These are phyloP conservation scores for Eupelmus urozonus DNA, from an alignment of 2,888 invertebrate genomes.

Conservation along the genomic window DNA sequence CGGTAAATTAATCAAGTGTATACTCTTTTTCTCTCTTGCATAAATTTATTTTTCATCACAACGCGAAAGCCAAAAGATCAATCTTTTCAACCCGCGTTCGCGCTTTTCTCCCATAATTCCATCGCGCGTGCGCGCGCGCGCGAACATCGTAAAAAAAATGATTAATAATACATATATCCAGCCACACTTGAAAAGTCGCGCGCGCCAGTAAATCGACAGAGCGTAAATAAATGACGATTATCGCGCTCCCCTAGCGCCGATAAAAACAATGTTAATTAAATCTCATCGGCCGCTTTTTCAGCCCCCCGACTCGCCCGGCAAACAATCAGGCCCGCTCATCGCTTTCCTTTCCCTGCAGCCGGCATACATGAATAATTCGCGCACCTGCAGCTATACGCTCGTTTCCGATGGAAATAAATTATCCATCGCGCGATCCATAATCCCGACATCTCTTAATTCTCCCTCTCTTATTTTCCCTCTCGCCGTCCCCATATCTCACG, in stretches of 20 bases:
- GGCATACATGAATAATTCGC: background rate
- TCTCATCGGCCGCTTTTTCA: background rate
- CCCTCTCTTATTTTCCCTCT: background rate
- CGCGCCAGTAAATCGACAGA: too few species aligned
- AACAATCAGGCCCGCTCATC: background rate
- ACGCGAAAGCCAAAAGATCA: too few species aligned
- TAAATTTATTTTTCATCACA: too few species aligned
- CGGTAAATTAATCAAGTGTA: too few species aligned
- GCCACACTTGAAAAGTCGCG: too few species aligned
- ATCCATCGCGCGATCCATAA: conserved; percentile 35
- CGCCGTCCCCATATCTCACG: background rate
- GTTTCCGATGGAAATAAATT: conserved; percentile 11
- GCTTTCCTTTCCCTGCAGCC: background rate
- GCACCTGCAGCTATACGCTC: background rate
- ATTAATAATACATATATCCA: too few species aligned
- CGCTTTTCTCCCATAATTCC: too few species aligned
- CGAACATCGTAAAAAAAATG: too few species aligned
- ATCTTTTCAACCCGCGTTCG: too few species aligned
- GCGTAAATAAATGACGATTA: too few species aligned
- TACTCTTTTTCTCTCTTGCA: too few species aligned
- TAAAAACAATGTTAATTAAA: background rate
- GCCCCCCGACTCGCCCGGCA: background rate
- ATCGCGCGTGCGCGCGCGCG: too few species aligned
- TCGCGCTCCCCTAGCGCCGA: background rate
- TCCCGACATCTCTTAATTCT: conserved; percentile 37